Conservation (phyloP, 2,113 vertebrate species). For the Rattus rattus region DNA sequence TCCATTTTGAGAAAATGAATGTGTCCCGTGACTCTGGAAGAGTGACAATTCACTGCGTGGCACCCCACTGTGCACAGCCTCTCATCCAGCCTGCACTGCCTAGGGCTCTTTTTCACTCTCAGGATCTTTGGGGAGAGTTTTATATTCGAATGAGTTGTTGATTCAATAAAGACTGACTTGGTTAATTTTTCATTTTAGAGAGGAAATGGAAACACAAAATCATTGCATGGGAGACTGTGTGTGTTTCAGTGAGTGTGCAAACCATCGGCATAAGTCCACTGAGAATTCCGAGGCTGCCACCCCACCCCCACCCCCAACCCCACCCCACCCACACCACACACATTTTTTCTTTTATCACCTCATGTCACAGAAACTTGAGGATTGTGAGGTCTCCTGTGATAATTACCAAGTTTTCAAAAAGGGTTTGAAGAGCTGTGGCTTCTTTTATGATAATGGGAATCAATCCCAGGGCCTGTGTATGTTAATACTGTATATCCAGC, state of each 20-base stretch:
- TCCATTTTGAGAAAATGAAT: neutral
- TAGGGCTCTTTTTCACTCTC: neutral
- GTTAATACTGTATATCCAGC: neutral
- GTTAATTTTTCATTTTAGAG: slow-evolving; percentile 14
- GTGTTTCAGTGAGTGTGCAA: neutral
- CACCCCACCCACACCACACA: neutral
- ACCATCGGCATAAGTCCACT: neutral
- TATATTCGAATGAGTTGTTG: neutral
- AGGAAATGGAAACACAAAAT: neutral
- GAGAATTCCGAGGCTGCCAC: neutral
- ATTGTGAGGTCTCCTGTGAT: neutral
- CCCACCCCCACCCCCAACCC: neutral
- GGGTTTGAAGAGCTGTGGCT: neutral
- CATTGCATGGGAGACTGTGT: fast-evolving
- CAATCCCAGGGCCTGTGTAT: too few species aligned
- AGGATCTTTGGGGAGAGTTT: neutral
- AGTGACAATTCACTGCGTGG: neutral
- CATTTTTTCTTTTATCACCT: neutral
- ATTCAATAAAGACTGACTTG: neutral
- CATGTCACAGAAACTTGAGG: neutral
- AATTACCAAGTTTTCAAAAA: neutral
- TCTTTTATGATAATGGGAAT: neutral
- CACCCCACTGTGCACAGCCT: neutral
- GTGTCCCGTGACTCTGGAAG: neutral
- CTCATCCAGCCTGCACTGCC: neutral